Base-by-base conservation (phyloP, 2,797 vertebrate species). In the Poecilia velifera region DNA sequence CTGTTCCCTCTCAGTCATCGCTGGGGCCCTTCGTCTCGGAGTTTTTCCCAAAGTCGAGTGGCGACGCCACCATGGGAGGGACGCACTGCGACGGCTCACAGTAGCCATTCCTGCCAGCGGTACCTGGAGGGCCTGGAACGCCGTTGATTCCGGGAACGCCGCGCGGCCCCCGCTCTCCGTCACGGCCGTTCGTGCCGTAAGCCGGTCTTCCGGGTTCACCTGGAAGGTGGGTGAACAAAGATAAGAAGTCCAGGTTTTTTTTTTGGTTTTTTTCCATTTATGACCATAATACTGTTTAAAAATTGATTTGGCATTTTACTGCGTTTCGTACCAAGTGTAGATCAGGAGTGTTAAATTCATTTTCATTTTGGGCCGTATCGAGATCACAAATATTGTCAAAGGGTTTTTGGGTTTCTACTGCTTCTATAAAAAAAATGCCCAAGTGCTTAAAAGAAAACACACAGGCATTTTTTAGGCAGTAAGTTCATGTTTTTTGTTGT, bases 81-180 rank as follows among this genome's bases (percentile, higher is more conserved):
- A 96, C 87, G 79, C 98, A 99, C 85, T 98, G 96, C 0, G 97
- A 96, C 0, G 97, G 93, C 90, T 99, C 98, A 0, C 98, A 99
- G 94, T 97, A 99, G 0, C 97, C 97, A 0, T 96, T 96, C 9
- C 88, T 87, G 0, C 98, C 98, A 0, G 97, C 49, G 1, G 96
- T 83, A 0, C 98, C 98, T 0, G 98, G 97, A 34, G 96, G 96
- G 0, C 98, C 98, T 0, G 98, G 98, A 7, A 97, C 92, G 0
- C 98, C 98, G 3, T 95, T 91, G 31, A 95, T 90, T 18, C 98
- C 98, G 0, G 95, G 90, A 72, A 82, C 81, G 0, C 98, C 98
- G 0, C 95, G 95, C 3, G 95, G 96, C 0, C 98, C 98, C 90
- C 92, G 93, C 20, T 93, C 87, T 0, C 98, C 98, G 0, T 99